Evolutionary conservation across 2,797 vertebrate species (phyloP).

Genomic region (Sebastes alutus): DNA sequence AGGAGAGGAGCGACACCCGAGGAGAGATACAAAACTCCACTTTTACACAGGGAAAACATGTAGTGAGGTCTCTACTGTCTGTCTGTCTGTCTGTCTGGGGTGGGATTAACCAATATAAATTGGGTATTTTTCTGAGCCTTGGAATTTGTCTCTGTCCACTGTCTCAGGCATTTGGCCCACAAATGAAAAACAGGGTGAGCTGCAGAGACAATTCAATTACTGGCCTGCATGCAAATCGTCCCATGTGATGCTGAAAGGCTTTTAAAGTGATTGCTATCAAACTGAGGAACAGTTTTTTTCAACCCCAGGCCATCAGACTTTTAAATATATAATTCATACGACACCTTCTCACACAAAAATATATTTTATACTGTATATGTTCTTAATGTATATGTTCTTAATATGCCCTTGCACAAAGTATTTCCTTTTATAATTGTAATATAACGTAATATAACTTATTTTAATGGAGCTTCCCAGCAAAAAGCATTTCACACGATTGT

Average conservation of each 20-base stretch:
- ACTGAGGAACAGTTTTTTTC: not conserved
- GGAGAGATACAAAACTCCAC: conserved; percentile 71
- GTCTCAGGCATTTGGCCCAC: not conserved
- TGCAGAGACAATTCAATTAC: not conserved
- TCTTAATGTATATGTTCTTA: too few relatives aligned
- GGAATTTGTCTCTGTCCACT: not conserved
- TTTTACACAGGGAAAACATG: conserved; percentile 24
- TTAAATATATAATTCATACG: too few relatives aligned
- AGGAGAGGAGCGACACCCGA: conserved; percentile 78
- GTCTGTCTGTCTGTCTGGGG: not conserved
- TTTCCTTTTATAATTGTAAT: too few relatives aligned
- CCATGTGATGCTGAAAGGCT: not conserved
- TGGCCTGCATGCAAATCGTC: not conserved
- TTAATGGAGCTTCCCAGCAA: too few relatives aligned
- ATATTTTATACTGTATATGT: too few relatives aligned
- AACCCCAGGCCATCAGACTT: too few relatives aligned
- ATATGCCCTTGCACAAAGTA: too few relatives aligned
- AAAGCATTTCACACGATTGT: too few relatives aligned
- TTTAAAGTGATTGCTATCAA: not conserved
- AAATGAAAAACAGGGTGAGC: not conserved
- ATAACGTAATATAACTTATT: too few relatives aligned
- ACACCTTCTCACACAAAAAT: too few relatives aligned
- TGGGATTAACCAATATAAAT: not conserved
- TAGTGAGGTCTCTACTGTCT: not conserved
- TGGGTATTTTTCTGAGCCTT: not conserved